phyloP scores from a whole-genome alignment of 1,140 invertebrate species.

The Lucilia cuprina region DNA sequence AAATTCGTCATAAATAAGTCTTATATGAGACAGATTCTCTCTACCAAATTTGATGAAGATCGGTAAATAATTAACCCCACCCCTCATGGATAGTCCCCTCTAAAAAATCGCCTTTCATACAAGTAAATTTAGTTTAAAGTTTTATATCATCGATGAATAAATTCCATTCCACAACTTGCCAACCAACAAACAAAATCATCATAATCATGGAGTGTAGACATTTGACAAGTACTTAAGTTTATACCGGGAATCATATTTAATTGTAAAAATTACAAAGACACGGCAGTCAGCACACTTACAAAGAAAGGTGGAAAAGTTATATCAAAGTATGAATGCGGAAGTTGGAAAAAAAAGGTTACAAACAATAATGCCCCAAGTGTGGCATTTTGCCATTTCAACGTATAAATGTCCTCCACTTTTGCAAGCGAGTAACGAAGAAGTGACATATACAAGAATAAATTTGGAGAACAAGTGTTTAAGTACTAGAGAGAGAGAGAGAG shows the following conservation, averaged over 20 bases:
- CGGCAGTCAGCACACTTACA: neutral
- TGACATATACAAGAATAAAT: neutral
- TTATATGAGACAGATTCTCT: no score
- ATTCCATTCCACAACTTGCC: neutral
- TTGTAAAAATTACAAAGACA: constrained; percentile 6
- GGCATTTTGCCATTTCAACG: neutral
- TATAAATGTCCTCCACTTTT: neutral
- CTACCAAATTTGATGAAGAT: no score
- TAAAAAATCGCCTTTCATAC: no score
- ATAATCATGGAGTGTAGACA: constrained; percentile 28
- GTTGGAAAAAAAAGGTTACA: neutral
- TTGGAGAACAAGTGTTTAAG: neutral
- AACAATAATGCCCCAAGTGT: constrained; percentile 16
- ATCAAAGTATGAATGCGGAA: neutral
- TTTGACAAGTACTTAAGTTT: constrained; percentile 33
- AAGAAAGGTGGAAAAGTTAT: neutral
- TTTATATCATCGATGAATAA: neutral
- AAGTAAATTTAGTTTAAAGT: no score
- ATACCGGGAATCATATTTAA: constrained; percentile 23
- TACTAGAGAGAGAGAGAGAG: neutral
- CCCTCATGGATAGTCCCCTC: no score
- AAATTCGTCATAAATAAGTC: no score
- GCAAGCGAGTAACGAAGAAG: neutral
- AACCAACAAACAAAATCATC: neutral
- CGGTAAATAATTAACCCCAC: no score